Evolutionary conservation across 2,797 vertebrate species (phyloP).

Genomic region (Onychomys torridus): DNA sequence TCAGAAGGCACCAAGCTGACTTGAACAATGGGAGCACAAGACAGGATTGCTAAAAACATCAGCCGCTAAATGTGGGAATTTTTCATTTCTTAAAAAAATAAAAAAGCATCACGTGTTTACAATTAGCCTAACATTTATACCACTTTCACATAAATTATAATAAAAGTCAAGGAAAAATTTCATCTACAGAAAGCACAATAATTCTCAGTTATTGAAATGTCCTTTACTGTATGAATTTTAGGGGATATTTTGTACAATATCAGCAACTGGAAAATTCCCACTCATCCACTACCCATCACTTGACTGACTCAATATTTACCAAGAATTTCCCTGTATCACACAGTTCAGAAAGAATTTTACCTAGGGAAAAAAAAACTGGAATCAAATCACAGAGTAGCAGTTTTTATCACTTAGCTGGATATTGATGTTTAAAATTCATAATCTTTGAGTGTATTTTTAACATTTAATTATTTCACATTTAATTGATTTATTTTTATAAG

Average conservation of each 20-base stretch:
- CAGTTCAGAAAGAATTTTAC: slow-evolving; percentile 46
- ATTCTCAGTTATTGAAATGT: not conserved
- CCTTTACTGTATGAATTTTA: not conserved
- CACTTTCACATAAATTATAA: not conserved
- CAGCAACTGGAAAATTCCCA: not conserved
- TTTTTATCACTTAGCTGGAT: slow-evolving; percentile 10
- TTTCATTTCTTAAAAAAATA: not conserved
- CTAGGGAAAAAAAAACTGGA: not conserved
- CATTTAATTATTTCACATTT: slow-evolving; percentile 52
- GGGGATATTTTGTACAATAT: slow-evolving; percentile 5
- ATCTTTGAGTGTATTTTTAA: slow-evolving; percentile 30
- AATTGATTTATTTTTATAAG: slow-evolving; percentile 18
- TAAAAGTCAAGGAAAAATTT: not conserved
- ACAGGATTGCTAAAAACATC: not conserved
- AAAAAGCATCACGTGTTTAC: not conserved
- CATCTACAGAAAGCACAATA: not conserved
- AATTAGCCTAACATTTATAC: not conserved
- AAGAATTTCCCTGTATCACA: not conserved
- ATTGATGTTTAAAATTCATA: not conserved
- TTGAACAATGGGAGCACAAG: not conserved
- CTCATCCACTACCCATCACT: not conserved
- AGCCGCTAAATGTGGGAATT: not conserved
- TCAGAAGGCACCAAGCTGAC: slow-evolving; percentile 67
- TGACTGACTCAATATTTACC: slow-evolving; percentile 26
- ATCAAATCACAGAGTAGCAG: not conserved